A percentile compares a stretch with the other conserved stretches of the same genome.
These are phyloP conservation scores for Pelodiscus sinensis DNA, from an alignment of 2,113 vertebrate genomes.

Conservation along the genomic window DNA sequence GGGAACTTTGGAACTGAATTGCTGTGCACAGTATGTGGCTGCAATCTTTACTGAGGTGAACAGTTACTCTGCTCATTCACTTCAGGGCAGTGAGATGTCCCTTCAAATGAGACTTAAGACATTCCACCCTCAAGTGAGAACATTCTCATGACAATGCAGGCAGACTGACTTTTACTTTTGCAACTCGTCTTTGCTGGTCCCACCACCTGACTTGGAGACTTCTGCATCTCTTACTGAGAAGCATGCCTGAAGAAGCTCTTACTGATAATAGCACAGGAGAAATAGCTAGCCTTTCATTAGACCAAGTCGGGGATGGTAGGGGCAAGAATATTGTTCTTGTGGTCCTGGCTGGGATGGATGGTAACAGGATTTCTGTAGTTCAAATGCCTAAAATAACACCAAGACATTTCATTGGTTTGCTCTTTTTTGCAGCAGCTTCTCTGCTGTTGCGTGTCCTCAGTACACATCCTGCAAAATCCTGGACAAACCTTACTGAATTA, in stretches of 20 bases:
- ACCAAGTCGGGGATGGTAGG: background rate
- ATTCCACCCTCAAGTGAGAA: background rate
- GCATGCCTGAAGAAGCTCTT: background rate
- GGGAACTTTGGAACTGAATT: accelerated
- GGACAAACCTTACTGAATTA: too few species aligned
- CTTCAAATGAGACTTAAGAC: background rate
- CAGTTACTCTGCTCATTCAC: background rate
- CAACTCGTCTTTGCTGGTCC: background rate
- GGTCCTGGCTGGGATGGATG: background rate
- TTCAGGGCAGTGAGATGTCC: accelerated
- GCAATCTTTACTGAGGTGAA: background rate
- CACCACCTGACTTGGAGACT: background rate
- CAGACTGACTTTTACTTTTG: accelerated
- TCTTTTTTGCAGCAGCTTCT: background rate
- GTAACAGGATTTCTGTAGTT: background rate
- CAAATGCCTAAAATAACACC: background rate
- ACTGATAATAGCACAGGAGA: background rate
- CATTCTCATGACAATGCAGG: background rate
- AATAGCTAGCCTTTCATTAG: slow-evolving; percentile 23
- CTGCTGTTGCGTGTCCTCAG: too few species aligned
- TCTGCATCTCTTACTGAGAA: slow-evolving; percentile 9
- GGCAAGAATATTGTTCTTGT: slow-evolving; percentile 9
- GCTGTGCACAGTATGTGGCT: accelerated
- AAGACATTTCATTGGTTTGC: background rate
- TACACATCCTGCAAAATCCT: too few species aligned